Base-by-base conservation (phyloP, 2,888 invertebrate genomes). In the Heliconius erato region DNA sequence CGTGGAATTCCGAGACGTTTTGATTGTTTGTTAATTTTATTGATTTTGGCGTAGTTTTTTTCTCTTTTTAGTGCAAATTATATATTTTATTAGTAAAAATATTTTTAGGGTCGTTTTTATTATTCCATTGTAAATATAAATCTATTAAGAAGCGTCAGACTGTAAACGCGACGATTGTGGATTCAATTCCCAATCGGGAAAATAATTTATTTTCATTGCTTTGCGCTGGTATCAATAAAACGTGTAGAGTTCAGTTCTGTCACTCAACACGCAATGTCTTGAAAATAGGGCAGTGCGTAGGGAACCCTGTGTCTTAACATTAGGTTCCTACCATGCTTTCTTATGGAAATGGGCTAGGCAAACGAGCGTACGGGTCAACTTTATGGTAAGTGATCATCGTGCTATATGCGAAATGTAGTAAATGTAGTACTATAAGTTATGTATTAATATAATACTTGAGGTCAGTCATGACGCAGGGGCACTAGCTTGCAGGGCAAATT, bases 1-100 rank as follows among this genome's bases (percentile, higher is more conserved):
- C 86, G 81, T 83, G 85, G 89, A 90, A 89, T 90, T 88, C 86
- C 84, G 83, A 83, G 81, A 80, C 82, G 85, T 83, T 85, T 82
- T 87, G 86, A 87, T 88, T 87, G 85, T 87, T 86, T 87, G 85
- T 85, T 86, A 84, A 86, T 87, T 87, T 86, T 84, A 85, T 88
- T 86, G 85, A 83, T 82, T 78, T 79, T 82, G 88, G 90, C 9
- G 90, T 90, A 49, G 12, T n/a, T n/a, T n/a, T 63, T 9, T 67
- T 78, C 68, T 67, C 49, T 28, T 49, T 68, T 28, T 28, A 23
- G 3, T n/a, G 54, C 59, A 63, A 76, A 76, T 76, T 76, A 76
- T 9, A 40, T 76, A 63, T 76, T 67, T 28, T 67, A 28, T 26
- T 67, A 28, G 16, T 16, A 67, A 67, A 67, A 67, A 28, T 67